Evolutionary conservation across 2,888 invertebrate species (phyloP), one percentile per base, ranked within the genome.

Genomic region (Mesorhabditis sp.): DNA sequence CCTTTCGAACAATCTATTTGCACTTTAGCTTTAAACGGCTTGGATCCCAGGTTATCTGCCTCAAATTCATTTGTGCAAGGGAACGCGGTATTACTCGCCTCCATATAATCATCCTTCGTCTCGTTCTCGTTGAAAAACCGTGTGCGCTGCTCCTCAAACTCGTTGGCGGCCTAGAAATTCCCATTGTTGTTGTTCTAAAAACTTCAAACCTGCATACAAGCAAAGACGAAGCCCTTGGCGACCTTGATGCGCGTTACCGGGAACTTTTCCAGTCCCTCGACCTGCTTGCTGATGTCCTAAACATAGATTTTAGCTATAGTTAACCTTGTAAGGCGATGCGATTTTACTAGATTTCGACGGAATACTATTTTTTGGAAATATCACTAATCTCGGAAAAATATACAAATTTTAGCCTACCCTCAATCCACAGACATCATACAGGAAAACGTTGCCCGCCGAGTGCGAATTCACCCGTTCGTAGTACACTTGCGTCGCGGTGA

Each of bases 381-480:
- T 10, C 58, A 50, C n/a, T 50, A 50, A 50, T 50, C 58, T 43
- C 1, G 63, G 62, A 63, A 63, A 66, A 43, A 67, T 7, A 68
- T 45, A 67, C n/a, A 62, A 43, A 43, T 61, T 42, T 15, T 64
- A 28, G 13, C 70, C 66, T 42, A 81, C 82, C 70, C 77, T 80
- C 58, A 83, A 79, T 0, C 92, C 92, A 83, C 92, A 92, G 82
- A 90, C 90, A 65, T 91, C 90, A 86, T 91, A 92, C 69, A 91
- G 91, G 84, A 92, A 93, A 70, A 91, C 90, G 15, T 91, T 90
- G 44, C 91, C 91, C 0, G 91, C 91, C 10, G 91, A 91, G 86
- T 92, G 91, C 0, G 92, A 91, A 86, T 92, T 92, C 67, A 92
- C 91, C 58, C 92, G 87, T 84, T 92, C 92, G 86, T 92, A 92